Evolutionary conservation across 1,140 invertebrate species (phyloP), one percentile per base, ranked within the genome.

Genomic region (Orussus abietinus): DNA sequence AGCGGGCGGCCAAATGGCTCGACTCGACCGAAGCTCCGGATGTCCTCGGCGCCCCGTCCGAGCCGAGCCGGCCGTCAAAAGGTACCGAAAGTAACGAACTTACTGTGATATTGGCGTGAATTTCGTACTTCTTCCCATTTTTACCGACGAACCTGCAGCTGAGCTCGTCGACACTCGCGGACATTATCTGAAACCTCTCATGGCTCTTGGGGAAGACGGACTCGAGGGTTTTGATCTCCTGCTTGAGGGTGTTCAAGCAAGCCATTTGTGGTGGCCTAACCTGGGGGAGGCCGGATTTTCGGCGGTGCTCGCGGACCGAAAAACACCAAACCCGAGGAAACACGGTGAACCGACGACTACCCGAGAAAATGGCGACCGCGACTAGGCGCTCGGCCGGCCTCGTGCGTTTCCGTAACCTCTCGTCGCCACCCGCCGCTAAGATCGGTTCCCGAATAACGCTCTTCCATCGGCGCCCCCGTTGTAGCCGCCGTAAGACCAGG

Each of bases 81-180:
- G n/a, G n/a, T n/a, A n/a, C n/a, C 22, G 13, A 21, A 10, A 10
- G 13, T 37, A 37, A 12, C 31, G 32, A 59, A 82, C 85, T 90
- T 80, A 94, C 92, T 71, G 93, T 97, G 73, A 98, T 96, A 78
- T 98, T 98, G 42, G 94, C 95, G 75, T 95, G 92, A 64, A 98
- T 96, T 71, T 92, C 90, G 70, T 93, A 94, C 77, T 90, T 88
- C 74, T 93, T 92, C 59, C 91, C 92, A 79, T 86, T 90, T 77
- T 83, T 88, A 66, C 88, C 87, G 75, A 98, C 85, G 79, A 98
- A 98, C 73, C 88, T 86, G 81, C 93, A 98, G 62, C 88, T 90
- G 57, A 99, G 80, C 78, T 99, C 96, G 76, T 99, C 95, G 58
- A 98, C 92, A 81, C 92, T 95, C 58, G 95, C 94, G 65, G 90